Conservation (phyloP, 2,797 vertebrate genomes). For the Melanotaenia parkinsoni region DNA sequence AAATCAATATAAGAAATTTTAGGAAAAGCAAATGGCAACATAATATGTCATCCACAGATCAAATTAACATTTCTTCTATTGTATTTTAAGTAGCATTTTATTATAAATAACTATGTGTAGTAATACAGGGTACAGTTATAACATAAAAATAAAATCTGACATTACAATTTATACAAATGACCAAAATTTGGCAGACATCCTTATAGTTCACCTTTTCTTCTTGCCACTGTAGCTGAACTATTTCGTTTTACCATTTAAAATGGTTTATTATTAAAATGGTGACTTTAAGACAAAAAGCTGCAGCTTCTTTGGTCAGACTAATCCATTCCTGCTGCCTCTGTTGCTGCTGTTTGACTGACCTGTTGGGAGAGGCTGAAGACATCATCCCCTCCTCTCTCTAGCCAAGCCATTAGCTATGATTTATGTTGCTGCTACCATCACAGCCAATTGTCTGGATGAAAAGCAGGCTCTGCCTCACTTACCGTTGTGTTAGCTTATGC, state of each 20-base stretch:
- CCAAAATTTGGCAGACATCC: background rate
- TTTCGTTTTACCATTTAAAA: background rate
- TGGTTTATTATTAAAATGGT: conserved; percentile 14
- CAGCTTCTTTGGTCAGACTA: conserved; percentile 42
- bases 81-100: background rate
- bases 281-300: conserved; percentile 9
- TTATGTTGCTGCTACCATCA: conserved; percentile 79
- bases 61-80: background rate
- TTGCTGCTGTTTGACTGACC: conserved; percentile 57
- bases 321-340: conserved; percentile 28
- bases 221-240: background rate
- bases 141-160: background rate
- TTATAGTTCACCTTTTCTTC: background rate
- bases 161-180: background rate
- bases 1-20: background rate
- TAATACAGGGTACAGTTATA: background rate
- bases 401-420: conserved; percentile 76
- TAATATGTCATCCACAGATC: background rate
- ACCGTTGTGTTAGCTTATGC: conserved; percentile 61
- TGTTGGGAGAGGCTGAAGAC: conserved; percentile 57
- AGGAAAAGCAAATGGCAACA: background rate
- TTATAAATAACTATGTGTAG: no score
- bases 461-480: conserved; percentile 74
- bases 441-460: conserved; percentile 80
- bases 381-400: conserved; percentile 32